Conservation (phyloP, 2,888 invertebrate species). For the Spilarctia lutea region DNA sequence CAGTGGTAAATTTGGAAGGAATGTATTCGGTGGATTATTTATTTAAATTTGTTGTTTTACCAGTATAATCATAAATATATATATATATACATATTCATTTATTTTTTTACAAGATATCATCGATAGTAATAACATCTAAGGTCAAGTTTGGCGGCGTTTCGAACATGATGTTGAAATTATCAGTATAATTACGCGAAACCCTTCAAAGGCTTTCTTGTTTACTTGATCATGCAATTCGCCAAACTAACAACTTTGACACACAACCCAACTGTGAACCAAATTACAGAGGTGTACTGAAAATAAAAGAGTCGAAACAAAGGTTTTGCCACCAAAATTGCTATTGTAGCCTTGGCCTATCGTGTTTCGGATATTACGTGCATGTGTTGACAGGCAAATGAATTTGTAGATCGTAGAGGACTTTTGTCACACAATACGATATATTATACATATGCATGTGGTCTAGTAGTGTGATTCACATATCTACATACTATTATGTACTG, state of each 20-base stretch:
- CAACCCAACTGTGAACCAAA: conserved; percentile 5
- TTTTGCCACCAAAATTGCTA: conserved; percentile 20
- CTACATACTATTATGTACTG: neutral
- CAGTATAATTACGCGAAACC: neutral
- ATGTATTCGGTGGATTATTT: neutral
- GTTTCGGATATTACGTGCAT: conserved; percentile 34
- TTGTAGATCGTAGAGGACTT: conserved; percentile 22
- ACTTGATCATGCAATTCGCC: neutral
- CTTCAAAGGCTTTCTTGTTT: neutral
- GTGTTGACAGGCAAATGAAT: conserved; percentile 29
- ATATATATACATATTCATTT: too few relatives aligned
- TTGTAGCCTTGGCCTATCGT: conserved; percentile 25
- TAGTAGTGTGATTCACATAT: conserved; percentile 1
- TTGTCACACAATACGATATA: conserved; percentile 24
- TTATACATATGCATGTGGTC: conserved; percentile 13
- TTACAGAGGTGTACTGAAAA: neutral
- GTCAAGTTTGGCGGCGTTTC: too few relatives aligned
- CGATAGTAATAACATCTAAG: neutral
- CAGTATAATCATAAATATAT: neutral
- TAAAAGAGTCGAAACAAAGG: conserved; percentile 17
- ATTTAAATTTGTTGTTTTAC: neutral
- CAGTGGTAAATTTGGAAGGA: neutral
- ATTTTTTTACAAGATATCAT: neutral
- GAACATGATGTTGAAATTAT: neutral
- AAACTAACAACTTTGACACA: neutral